Percentiles rank a stretch among this genome's conserved stretches.
Conservation (phyloP, 2,888 invertebrate species). For the Clistopyga incitator region DNA sequence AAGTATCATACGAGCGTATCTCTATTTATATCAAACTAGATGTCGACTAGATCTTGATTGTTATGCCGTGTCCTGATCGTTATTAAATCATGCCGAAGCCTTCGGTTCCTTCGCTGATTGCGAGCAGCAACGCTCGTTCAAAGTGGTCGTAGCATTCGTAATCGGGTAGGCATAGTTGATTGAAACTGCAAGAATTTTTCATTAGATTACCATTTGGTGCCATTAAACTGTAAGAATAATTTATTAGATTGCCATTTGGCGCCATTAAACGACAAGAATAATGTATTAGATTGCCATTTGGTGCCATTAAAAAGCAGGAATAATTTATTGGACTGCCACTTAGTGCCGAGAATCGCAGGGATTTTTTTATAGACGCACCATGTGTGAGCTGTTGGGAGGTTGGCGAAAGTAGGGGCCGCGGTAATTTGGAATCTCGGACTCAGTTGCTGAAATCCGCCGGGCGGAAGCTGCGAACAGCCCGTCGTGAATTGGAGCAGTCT, state of each 20-base stretch:
- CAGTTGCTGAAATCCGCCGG: conserved; percentile 95
- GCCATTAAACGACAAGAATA: not conserved
- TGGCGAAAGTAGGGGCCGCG: conserved; percentile 95
- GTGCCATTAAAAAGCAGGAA: not conserved
- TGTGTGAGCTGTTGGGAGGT: conserved; percentile 97
- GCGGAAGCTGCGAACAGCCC: conserved; percentile 95
- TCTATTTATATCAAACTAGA: conserved; percentile 64
- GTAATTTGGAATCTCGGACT: conserved; percentile 97
- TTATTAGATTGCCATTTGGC: not conserved
- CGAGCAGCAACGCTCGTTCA: conserved; percentile 94
- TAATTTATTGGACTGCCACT: not conserved
- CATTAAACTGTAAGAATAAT: too few species aligned
- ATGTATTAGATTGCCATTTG: not conserved
- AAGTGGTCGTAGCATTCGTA: conserved; percentile 97
- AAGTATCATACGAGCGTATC: conserved; percentile 63
- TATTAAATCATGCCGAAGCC: conserved; percentile 92
- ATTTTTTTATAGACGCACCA: conserved; percentile 87
- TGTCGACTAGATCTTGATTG: conserved; percentile 70
- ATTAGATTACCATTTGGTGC: not conserved
- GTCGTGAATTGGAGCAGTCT: conserved; percentile 96
- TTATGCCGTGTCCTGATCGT: conserved; percentile 56
- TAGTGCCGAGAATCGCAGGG: conserved; percentile 8
- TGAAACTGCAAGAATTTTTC: conserved; percentile 89
- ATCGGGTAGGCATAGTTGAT: conserved; percentile 97
- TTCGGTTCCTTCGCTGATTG: conserved; percentile 98